Percentiles rank a stretch among this genome's conserved stretches.
Evolutionary conservation across 2,888 invertebrate species (phyloP).

Genomic region (Chrysopilus asiliformis): DNA sequence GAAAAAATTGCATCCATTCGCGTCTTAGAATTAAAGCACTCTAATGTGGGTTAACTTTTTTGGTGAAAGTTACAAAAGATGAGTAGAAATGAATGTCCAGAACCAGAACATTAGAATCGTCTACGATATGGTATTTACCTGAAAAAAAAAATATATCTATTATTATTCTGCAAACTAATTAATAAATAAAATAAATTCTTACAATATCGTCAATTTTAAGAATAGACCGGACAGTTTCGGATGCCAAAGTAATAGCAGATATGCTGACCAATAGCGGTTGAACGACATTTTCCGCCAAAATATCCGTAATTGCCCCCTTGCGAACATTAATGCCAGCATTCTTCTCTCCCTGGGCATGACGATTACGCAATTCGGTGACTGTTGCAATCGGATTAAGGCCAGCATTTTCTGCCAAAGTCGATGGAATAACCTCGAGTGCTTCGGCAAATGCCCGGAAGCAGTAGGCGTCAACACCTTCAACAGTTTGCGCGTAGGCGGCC

Average conservation of each 20-base stretch:
- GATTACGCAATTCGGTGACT: conserved; percentile 89
- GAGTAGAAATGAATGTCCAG: too few species aligned
- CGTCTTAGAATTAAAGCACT: too few species aligned
- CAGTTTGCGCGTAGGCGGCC: conserved; percentile 64
- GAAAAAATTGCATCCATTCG: too few species aligned
- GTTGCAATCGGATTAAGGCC: conserved; percentile 89
- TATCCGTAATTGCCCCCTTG: conserved; percentile 92
- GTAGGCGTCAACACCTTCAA: conserved; percentile 88
- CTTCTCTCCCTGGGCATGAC: conserved; percentile 76
- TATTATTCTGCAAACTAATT: neutral
- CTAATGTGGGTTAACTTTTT: too few species aligned
- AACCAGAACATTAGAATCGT: too few species aligned
- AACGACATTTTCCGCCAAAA: conserved; percentile 91
- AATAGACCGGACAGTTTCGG: conserved; percentile 95
- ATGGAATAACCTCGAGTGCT: conserved; percentile 87
- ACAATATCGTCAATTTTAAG: conserved; percentile 99
- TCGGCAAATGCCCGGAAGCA: conserved; percentile 92
- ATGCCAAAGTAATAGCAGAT: conserved; percentile 84
- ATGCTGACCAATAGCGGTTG: conserved; percentile 93
- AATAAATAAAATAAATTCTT: conserved; percentile 18
- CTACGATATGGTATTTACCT: conserved; percentile 28
- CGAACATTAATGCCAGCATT: conserved; percentile 93
- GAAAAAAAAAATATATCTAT: conserved; percentile 2
- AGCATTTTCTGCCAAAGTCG: conserved; percentile 75
- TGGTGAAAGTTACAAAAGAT: too few species aligned